Evolutionary conservation across 2,888 invertebrate species (phyloP).

Genomic region (Caenorhabditis virilis): DNA sequence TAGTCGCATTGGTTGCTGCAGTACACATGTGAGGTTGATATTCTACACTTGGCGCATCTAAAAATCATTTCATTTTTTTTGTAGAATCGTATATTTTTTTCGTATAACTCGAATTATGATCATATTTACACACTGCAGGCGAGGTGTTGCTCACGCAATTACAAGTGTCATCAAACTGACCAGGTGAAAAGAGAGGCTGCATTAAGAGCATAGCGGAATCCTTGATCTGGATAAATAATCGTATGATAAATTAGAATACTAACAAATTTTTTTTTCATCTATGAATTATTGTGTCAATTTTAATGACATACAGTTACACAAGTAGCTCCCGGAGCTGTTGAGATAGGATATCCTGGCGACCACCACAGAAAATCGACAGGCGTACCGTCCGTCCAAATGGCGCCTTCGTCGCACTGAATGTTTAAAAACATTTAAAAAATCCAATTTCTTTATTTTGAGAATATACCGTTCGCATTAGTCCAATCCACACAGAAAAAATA

Average conservation of each 20-base stretch:
- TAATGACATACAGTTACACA: constrained; percentile 12
- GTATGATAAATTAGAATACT: background rate
- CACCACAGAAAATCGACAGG: constrained; percentile 24
- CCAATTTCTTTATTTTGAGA: too few species aligned
- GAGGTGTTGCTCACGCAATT: constrained; percentile 21
- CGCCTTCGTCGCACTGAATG: constrained; percentile 20
- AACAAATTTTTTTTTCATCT: too few species aligned
- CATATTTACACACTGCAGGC: constrained; percentile 17
- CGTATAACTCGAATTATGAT: constrained; percentile 15
- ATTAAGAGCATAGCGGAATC: background rate
- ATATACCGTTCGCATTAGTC: too few species aligned
- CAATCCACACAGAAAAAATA: too few species aligned
- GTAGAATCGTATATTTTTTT: too few species aligned
- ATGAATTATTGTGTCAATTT: too few species aligned
- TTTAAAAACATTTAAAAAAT: constrained; percentile 1
- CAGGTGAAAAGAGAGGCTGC: constrained; percentile 6
- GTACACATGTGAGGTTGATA: background rate
- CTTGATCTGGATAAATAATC: constrained; percentile 14
- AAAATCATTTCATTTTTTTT: too few species aligned
- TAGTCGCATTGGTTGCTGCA: constrained; percentile 5
- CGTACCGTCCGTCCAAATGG: constrained; percentile 23
- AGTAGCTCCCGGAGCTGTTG: constrained; percentile 11
- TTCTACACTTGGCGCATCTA: constrained; percentile 5
- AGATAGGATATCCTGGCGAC: constrained; percentile 18
- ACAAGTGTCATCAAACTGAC: constrained; percentile 23